Conservation (phyloP, 2,113 vertebrate genomes). For the Egretta garzetta region DNA sequence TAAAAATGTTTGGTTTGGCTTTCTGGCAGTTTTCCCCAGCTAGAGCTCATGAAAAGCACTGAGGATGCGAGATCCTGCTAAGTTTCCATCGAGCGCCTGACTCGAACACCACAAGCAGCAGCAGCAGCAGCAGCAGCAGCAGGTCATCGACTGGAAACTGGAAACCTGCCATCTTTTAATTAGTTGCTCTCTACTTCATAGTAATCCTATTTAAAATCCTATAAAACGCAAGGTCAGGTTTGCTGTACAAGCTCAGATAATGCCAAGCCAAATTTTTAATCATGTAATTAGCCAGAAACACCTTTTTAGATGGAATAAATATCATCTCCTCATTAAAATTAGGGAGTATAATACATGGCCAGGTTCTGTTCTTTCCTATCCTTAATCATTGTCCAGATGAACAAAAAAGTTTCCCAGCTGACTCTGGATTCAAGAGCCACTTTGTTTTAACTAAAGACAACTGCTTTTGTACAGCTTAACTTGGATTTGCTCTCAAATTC, state of each 20-base stretch:
- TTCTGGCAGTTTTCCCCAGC: conserved; percentile 56
- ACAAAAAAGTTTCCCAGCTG: background rate
- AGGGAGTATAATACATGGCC: background rate
- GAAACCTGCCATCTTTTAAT: conserved; percentile 62
- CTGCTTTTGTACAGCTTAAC: background rate
- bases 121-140: conserved; percentile 11
- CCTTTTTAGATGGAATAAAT: conserved; percentile 23
- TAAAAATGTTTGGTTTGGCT: conserved; percentile 79
- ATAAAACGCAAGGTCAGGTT: conserved; percentile 1
- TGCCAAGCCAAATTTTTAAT: conserved; percentile 51
- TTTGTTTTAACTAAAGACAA: background rate
- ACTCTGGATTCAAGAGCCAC: background rate
- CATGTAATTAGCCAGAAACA: conserved; percentile 39
- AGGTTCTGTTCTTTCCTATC: conserved; percentile 12
- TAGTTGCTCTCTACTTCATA: conserved; percentile 25
- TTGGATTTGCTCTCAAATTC: background rate
- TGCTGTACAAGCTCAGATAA: conserved; percentile 32
- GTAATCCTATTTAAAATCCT: conserved; percentile 42
- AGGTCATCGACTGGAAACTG: conserved; percentile 44
- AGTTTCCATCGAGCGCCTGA: conserved; percentile 58
- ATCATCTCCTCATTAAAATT: background rate
- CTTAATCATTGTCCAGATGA: background rate
- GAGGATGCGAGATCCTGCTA: conserved; percentile 50
- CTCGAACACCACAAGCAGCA: conserved; percentile 25
- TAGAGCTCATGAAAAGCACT: conserved; percentile 39